Conservation (phyloP, 2,113 vertebrate genomes). For the Columba janthina region DNA sequence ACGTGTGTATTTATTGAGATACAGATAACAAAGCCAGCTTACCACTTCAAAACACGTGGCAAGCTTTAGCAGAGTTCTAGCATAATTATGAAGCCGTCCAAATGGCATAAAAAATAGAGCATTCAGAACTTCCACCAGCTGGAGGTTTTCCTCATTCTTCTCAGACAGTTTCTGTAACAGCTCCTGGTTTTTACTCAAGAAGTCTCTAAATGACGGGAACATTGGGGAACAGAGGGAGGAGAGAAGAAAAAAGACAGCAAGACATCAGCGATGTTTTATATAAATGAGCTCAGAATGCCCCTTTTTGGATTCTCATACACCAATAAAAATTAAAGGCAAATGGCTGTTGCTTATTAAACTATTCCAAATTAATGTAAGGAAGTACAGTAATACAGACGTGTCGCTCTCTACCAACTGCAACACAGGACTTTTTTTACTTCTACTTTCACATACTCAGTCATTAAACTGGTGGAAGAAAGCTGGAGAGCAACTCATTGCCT, state of each 20-base stretch:
- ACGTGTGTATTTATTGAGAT: neutral
- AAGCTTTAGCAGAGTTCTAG: constrained; percentile 90
- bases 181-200: constrained; percentile 89
- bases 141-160: constrained; percentile 80
- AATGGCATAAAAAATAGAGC: constrained; percentile 89
- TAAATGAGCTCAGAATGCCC: neutral
- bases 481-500: neutral
- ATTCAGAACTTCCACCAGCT: constrained; percentile 83
- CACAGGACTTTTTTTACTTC: neutral
- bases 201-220: constrained; percentile 76
- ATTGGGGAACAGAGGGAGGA: neutral
- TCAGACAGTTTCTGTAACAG: constrained; percentile 86
- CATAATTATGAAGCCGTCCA: constrained; percentile 87
- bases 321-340: neutral
- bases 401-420: neutral
- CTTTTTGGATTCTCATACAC: neutral
- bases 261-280: neutral
- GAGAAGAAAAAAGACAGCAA: neutral
- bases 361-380: neutral
- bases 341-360: neutral
- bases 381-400: neutral
- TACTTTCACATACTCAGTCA: neutral
- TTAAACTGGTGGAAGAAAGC: neutral
- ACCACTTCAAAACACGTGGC: constrained; percentile 95
- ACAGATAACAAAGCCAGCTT: constrained; percentile 38